Percentiles rank a stretch among this genome's conserved stretches.
Evolutionary conservation across 2,797 vertebrate genomes (phyloP).

Genomic region (Scarus forsteni): DNA sequence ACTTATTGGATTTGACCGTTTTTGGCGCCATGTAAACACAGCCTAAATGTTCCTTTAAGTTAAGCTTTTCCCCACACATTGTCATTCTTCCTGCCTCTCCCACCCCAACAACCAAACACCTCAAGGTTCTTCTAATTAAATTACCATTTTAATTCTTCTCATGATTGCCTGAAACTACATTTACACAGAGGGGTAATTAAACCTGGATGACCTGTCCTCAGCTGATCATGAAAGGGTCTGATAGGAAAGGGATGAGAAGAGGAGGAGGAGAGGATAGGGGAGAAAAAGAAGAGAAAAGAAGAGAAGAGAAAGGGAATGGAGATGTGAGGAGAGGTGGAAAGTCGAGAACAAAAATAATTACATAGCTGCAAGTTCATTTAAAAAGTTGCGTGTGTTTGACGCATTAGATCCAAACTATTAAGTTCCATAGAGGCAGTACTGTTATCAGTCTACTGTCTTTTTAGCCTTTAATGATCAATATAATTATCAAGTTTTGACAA

Average conservation of each 20-base stretch:
- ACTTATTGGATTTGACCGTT: too few species aligned
- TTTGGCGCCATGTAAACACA: too few species aligned
- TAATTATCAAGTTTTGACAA: too few species aligned
- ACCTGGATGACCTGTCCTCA: conserved; percentile 42
- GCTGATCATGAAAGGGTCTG: conserved; percentile 36
- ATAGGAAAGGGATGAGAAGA: not conserved
- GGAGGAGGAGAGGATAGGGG: conserved; percentile 1
- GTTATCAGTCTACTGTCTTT: too few species aligned
- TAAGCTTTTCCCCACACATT: conserved; percentile 28
- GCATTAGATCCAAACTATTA: too few species aligned
- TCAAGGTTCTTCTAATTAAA: conserved; percentile 59
- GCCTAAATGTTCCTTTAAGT: not conserved
- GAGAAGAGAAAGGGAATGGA: conserved; percentile 5
- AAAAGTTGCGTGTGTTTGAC: too few species aligned
- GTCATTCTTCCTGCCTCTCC: not conserved
- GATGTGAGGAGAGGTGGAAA: conserved; percentile 2
- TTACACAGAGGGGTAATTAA: conserved; percentile 62
- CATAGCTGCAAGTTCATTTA: too few species aligned
- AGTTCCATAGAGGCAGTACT: too few species aligned
- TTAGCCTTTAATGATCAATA: too few species aligned
- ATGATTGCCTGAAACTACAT: conserved; percentile 51
- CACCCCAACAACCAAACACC: not conserved
- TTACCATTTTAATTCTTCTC: conserved; percentile 65
- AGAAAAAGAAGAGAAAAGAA: not conserved
- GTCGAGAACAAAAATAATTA: too few species aligned